phyloP scores from a whole-genome alignment of 2,797 vertebrate species.

The Eleutherodactylus coqui region DNA sequence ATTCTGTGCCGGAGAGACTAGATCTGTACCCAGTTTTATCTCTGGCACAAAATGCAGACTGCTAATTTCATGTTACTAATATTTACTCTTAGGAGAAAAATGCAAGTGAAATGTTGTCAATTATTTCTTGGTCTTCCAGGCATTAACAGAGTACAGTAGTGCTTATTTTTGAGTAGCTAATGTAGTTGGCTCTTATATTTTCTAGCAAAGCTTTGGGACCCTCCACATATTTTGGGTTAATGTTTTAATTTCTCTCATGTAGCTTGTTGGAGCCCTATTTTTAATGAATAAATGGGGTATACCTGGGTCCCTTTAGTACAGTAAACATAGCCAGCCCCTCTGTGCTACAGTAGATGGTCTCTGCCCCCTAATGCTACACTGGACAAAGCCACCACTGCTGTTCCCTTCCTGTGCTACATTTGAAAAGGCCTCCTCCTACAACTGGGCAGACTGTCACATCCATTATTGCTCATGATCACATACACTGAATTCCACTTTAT shows the following conservation, averaged over 20 bases:
- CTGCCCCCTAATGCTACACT: background rate
- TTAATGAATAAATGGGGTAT: too few relatives aligned
- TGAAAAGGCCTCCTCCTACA: too few relatives aligned
- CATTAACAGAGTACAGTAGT: background rate
- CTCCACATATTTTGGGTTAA: too few relatives aligned
- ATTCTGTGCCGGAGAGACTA: constrained; percentile 17
- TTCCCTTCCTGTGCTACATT: background rate
- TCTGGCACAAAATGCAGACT: constrained; percentile 13
- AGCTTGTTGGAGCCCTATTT: too few relatives aligned
- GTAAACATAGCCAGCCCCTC: too few relatives aligned
- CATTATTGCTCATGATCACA: too few relatives aligned
- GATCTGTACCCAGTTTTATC: constrained; percentile 33
- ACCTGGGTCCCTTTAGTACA: too few relatives aligned
- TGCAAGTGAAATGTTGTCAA: background rate
- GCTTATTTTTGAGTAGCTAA: background rate
- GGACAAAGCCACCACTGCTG: background rate
- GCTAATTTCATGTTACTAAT: constrained; percentile 35
- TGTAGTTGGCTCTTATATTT: background rate
- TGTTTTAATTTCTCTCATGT: too few relatives aligned
- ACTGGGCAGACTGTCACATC: too few relatives aligned
- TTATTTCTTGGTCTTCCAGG: background rate
- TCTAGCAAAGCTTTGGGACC: background rate
- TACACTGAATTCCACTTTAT: too few relatives aligned
- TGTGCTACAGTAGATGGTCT: too few relatives aligned
- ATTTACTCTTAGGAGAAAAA: constrained; percentile 5